A percentile compares a stretch with the other conserved stretches of the same genome.
phyloP scores from a whole-genome alignment of 2,888 invertebrate species.

The Anarsia innoxiella region DNA sequence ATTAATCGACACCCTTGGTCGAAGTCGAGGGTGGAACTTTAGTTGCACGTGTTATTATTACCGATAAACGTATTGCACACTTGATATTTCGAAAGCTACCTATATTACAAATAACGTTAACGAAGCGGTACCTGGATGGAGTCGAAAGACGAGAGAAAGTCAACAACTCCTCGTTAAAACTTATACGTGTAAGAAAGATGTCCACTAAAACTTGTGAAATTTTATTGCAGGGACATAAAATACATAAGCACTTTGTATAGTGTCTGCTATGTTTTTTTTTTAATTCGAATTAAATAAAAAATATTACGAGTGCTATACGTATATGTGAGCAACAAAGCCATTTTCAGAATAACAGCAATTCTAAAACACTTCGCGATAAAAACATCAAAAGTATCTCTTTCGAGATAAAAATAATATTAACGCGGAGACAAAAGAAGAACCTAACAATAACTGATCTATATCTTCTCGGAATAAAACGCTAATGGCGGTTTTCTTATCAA shows the following conservation, averaged over 20 bases:
- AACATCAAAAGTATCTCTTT: slow-evolving; percentile 4
- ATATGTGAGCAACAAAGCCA: slow-evolving; percentile 2
- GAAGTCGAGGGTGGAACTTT: too few species aligned
- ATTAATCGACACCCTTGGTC: too few species aligned
- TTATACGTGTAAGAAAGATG: slow-evolving; percentile 33
- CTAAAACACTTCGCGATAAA: slow-evolving; percentile 1
- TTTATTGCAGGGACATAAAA: slow-evolving; percentile 12
- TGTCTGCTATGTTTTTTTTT: slow-evolving; percentile 8
- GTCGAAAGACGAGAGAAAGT: too few species aligned
- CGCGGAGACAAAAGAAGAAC: slow-evolving; percentile 17
- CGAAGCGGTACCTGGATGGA: slow-evolving; percentile 41
- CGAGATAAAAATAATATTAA: slow-evolving; percentile 14
- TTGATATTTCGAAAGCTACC: slow-evolving; percentile 36
- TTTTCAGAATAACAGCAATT: slow-evolving; percentile 5
- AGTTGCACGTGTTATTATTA: too few species aligned
- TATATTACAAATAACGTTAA: slow-evolving; percentile 48
- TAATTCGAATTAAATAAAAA: too few species aligned
- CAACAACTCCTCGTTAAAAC: slow-evolving; percentile 59
- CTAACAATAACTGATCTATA: slow-evolving; percentile 23
- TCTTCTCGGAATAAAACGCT: slow-evolving; percentile 24
- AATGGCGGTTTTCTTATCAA: slow-evolving; percentile 21
- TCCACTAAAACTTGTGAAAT: slow-evolving; percentile 31
- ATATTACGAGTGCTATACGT: too few species aligned
- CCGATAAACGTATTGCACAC: too few species aligned
- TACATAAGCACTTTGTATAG: slow-evolving; percentile 3